Evolutionary conservation across 1,140 invertebrate genomes (phyloP).

Genomic region (Pissodes strobi): DNA sequence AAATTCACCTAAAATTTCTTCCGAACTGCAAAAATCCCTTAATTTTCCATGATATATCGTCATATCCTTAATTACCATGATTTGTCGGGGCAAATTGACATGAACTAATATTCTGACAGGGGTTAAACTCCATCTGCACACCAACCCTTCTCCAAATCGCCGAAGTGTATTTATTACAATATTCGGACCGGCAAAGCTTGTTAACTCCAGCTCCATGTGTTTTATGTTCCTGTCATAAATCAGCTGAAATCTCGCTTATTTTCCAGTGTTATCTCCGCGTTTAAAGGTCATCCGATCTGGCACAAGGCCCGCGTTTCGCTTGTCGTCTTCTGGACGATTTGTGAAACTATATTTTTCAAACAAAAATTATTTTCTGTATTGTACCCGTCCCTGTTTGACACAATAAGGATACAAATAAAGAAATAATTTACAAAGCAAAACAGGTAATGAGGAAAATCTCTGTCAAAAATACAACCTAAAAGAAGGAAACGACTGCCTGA

Average conservation of each 20-base stretch:
- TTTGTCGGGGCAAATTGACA: neutral
- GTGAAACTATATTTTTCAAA: too few relatives aligned
- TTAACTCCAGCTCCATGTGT: neutral
- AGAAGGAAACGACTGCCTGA: slow-evolving; percentile 15
- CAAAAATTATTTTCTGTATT: too few relatives aligned
- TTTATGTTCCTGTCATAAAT: slow-evolving; percentile 6
- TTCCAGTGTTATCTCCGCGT: neutral
- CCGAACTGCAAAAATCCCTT: too few relatives aligned
- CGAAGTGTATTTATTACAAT: slow-evolving; percentile 3
- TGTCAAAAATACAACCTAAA: neutral
- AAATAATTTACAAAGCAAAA: slow-evolving; percentile 24
- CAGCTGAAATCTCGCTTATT: neutral
- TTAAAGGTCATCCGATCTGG: neutral
- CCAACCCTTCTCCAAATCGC: neutral
- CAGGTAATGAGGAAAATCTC: slow-evolving; percentile 11
- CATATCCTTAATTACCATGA: too few relatives aligned
- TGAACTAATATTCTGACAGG: neutral
- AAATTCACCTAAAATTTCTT: too few relatives aligned
- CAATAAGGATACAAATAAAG: too few relatives aligned
- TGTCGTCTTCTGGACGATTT: too few relatives aligned
- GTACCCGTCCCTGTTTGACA: too few relatives aligned
- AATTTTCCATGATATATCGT: too few relatives aligned
- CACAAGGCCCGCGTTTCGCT: too few relatives aligned
- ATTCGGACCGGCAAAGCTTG: neutral
- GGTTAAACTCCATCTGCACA: neutral